Evolutionary conservation across 2,888 invertebrate species (phyloP), one percentile per base, ranked within the genome.

Genomic region (Rhyacophila evoluta): DNA sequence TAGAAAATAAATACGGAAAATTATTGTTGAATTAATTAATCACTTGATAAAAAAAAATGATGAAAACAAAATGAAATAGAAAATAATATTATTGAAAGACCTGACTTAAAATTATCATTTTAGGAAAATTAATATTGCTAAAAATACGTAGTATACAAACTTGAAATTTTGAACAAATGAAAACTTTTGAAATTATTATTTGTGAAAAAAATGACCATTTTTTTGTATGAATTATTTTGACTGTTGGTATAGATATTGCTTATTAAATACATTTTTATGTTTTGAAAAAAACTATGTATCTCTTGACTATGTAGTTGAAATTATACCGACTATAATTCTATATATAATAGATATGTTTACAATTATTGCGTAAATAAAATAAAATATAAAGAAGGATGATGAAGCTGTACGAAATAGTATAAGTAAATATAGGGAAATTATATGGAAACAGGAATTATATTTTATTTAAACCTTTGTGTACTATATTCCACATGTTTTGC

Each of bases 231-330:
- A 55, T 55, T 55, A 19, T 25, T 55, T 33, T 33, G 29, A 4
- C 2, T 33, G 29, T 33, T 6, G 6, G 2, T 33, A 33, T 2
- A 33, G 19, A 19, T 55, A 55, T 19, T 25, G 55, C 15, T 55
- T 55, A 55, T 55, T 55, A 55, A 1, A 12, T 55, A 25, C 10
- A 55, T 19, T 55, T 55, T 19, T 19, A 19, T 19, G 25, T 33
- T 33, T 33, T 2, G 19, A 55, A 55, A 55, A 25, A 6, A 71
- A 15, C 25, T 69, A 69, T 69, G 69, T 71, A 71, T 71, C 71
- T 71, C 71, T 71, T 71, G 33, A 71, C 25, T 37, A 71, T 71
- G 71, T 71, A 71, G 71, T 71, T 71, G 71, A 71, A 71, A 36
- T 37, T 36, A 37, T 37, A 71, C 36, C n/a, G 36, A 71, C n/a